Evolutionary conservation across 2,113 vertebrate genomes (phyloP), one percentile per base, ranked within the genome.

Genomic region (Neogale vison): DNA sequence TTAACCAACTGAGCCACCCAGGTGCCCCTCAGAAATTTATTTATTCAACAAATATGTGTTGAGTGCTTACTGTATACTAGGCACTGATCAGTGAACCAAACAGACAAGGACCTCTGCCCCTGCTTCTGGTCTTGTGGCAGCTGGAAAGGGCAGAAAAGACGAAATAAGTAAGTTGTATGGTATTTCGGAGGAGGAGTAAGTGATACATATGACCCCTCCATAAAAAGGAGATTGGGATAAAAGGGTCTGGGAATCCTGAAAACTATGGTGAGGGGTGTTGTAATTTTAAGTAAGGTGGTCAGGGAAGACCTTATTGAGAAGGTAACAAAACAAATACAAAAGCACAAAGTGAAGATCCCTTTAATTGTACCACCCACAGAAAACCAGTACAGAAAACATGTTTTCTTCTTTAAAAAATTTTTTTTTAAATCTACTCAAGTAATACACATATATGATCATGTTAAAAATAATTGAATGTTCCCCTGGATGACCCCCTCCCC

Each of bases 401-500:
- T 21, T 55, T 69, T 79, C 59, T 93, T 80, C 69, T 83, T 83
- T 9, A 42, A 45, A n/a, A 18, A 45, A 47, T 36, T 0, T 9
- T 72, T 82, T 76, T 69, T 88, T 92, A 39, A 15, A 72, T 74
- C 59, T 90, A 34, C 15, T 26, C 6, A 80, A 18, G 52, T 24
- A 76, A 17, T 71, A 24, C 10, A 61, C 20, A n/a, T 29, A 17
- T 1, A 23, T 71, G 34, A 4, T 39, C 31, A 83, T 72, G 36
- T 34, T n/a, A 36, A 85, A 83, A 84, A 39, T 63, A 92, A 11
- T 9, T 18, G 13, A n/a, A 7, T 34, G 67, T 79, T 95, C 63
- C 14, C 21, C 36, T 55, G 29, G n/a, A 3, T 0, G 2, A 18
- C 4, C 4, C 6, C 29, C 20, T 63, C 24, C 6, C 15, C 34